Percentiles rank a stretch among this genome's conserved stretches.
These are phyloP conservation scores for Gobionotothen gibberifrons DNA, from an alignment of 2,797 vertebrate genomes.

Conservation along the genomic window DNA sequence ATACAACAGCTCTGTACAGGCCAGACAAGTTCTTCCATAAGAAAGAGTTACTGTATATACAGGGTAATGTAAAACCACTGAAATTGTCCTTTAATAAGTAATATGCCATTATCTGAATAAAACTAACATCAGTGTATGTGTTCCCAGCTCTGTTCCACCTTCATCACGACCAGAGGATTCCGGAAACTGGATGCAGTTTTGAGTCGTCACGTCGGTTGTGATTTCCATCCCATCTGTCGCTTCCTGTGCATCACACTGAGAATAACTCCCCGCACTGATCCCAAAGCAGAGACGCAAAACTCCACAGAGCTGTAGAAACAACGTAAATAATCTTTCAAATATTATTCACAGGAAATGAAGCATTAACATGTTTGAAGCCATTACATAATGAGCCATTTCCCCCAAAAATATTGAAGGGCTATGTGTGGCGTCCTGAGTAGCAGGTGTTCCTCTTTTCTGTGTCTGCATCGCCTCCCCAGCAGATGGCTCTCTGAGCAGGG, in stretches of 20 bases:
- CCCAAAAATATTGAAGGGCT: slow-evolving; percentile 64
- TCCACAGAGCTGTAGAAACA: slow-evolving; percentile 35
- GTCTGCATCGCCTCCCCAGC: slow-evolving; percentile 36
- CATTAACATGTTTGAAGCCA: slow-evolving; percentile 47
- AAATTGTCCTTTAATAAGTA: not conserved
- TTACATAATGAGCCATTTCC: slow-evolving; percentile 54
- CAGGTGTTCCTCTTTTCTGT: slow-evolving; percentile 33
- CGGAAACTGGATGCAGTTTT: slow-evolving; percentile 94
- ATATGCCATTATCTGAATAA: not conserved
- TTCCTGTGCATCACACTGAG: slow-evolving; percentile 55
- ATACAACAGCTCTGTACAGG: too few relatives aligned
- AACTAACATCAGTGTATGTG: not conserved
- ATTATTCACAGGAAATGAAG: slow-evolving; percentile 25
- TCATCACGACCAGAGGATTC: slow-evolving; percentile 82
- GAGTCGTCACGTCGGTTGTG: slow-evolving; percentile 27
- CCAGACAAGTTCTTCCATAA: too few relatives aligned
- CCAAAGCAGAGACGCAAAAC: slow-evolving; percentile 37
- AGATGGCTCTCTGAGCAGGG: slow-evolving; percentile 39
- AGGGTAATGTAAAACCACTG: too few relatives aligned
- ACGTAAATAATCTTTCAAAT: slow-evolving; percentile 12
- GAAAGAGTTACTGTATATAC: too few relatives aligned
- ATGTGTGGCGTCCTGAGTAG: slow-evolving; percentile 46
- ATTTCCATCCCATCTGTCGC: slow-evolving; percentile 53
- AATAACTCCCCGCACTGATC: slow-evolving; percentile 45
- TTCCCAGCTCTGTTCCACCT: slow-evolving; percentile 68